Percentiles rank a stretch among this genome's conserved stretches.
These are phyloP conservation scores for Poeciliopsis retropinna DNA, from an alignment of 2,113 vertebrate species.

Conservation along the genomic window DNA sequence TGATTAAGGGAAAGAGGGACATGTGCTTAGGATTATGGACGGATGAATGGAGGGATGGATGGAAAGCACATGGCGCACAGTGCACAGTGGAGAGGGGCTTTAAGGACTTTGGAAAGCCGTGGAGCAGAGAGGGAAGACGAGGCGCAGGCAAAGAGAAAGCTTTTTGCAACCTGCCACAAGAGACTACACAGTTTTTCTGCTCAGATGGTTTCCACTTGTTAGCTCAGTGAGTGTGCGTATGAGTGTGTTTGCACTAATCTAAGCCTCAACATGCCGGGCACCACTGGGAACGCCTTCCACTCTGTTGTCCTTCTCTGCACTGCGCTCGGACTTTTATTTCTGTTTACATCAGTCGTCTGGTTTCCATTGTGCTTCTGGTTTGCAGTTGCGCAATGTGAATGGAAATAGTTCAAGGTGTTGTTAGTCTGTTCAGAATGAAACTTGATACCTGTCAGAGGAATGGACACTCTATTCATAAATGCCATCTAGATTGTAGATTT, in stretches of 20 bases:
- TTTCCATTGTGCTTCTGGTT: neutral
- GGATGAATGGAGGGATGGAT: conserved; percentile 20
- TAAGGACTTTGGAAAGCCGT: conserved; percentile 18
- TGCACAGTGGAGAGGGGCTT: neutral
- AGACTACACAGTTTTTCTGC: conserved; percentile 77
- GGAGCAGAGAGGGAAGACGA: conserved; percentile 29
- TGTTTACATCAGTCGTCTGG: neutral
- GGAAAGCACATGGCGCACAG: neutral
- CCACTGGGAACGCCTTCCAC: conserved; percentile 40
- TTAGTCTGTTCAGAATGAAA: neutral
- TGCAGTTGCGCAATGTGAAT: neutral
- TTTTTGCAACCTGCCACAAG: conserved; percentile 79
- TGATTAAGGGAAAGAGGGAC: conserved; percentile 28
- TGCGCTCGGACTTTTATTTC: conserved; percentile 24
- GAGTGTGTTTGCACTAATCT: conserved; percentile 21
- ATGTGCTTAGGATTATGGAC: conserved; percentile 17
- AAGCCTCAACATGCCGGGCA: conserved; percentile 51
- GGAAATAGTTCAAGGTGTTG: neutral
- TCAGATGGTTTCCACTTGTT: conserved; percentile 67
- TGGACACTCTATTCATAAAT: neutral
- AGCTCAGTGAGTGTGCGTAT: conserved; percentile 32
- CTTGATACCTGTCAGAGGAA: neutral
- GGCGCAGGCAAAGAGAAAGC: conserved; percentile 58
- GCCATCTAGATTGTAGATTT: neutral
- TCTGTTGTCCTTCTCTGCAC: conserved; percentile 25